These are phyloP conservation scores for Platichthys flesus DNA, from an alignment of 2,113 vertebrate species.

Conservation along the genomic window DNA sequence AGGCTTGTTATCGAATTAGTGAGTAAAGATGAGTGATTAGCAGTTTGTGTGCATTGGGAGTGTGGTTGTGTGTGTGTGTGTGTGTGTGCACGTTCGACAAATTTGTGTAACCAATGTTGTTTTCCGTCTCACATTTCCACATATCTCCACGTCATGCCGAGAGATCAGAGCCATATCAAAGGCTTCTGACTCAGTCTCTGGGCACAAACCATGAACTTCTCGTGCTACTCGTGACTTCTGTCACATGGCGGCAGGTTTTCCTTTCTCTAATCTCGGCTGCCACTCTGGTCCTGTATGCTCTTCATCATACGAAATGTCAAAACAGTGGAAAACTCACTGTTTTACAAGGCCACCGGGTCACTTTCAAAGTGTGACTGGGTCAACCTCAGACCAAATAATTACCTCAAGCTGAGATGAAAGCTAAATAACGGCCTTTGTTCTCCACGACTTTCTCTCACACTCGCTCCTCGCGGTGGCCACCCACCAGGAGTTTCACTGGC, in stretches of 20 bases:
- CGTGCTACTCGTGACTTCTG: conserved; percentile 39
- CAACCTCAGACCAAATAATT: conserved; percentile 62
- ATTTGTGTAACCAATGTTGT: conserved; percentile 39
- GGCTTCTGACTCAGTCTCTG: conserved; percentile 15
- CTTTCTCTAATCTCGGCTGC: conserved; percentile 5
- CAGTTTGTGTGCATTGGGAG: conserved; percentile 29
- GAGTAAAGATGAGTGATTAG: conserved; percentile 52
- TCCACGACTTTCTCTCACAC: conserved; percentile 54
- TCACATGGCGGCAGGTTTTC: conserved; percentile 32
- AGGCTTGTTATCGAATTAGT: conserved; percentile 76
- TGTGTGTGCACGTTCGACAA: conserved; percentile 15
- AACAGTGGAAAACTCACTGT: conserved; percentile 23
- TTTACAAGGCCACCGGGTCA: conserved; percentile 31
- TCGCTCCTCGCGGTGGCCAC: conserved; percentile 63
- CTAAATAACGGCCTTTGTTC: conserved; percentile 68
- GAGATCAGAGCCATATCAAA: conserved; percentile 46
- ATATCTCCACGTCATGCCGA: conserved; percentile 34
- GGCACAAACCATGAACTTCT: conserved; percentile 32
- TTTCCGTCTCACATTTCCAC: conserved; percentile 26
- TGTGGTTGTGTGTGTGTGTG: conserved; percentile 29
- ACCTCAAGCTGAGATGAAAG: conserved; percentile 70
- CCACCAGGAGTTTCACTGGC: conserved; percentile 70
- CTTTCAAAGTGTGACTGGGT: conserved; percentile 54
- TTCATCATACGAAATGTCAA: conserved; percentile 24
- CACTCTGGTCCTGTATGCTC: neutral